Conservation (phyloP, 2,797 vertebrate species). For the Amniataba percoides region DNA sequence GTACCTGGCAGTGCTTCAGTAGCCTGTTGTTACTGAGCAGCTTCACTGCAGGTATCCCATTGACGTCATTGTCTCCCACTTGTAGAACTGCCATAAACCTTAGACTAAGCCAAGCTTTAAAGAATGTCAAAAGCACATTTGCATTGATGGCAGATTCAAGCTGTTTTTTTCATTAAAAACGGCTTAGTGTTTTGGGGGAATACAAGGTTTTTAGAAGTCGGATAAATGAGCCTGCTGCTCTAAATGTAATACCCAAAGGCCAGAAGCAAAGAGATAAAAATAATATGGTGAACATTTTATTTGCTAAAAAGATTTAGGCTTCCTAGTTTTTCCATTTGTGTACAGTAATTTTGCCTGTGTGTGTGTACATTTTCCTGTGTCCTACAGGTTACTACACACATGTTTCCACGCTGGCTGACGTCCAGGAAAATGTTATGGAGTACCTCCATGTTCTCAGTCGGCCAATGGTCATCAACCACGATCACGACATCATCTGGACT, state of each 20-base stretch:
- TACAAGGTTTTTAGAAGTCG: slow-evolving; percentile 46
- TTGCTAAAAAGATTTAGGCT: slow-evolving; percentile 3
- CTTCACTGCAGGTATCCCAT: slow-evolving; percentile 62
- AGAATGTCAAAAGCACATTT: slow-evolving; percentile 41
- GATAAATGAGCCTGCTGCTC: slow-evolving; percentile 50
- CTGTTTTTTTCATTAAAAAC: slow-evolving; percentile 31
- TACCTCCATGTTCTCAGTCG: slow-evolving; percentile 97
- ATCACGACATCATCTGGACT: slow-evolving; percentile 97
- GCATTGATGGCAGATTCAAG: slow-evolving; percentile 31
- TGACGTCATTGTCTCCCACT: slow-evolving; percentile 68
- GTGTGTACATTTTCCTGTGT: slow-evolving; percentile 36
- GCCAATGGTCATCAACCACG: slow-evolving; percentile 97
- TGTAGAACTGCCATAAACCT: slow-evolving; percentile 64
- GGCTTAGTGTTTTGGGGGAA: slow-evolving; percentile 32
- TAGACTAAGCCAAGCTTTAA: slow-evolving; percentile 47
- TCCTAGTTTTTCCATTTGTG: slow-evolving; percentile 17
- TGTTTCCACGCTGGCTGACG: slow-evolving; percentile 94
- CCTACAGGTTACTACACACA: slow-evolving; percentile 95
- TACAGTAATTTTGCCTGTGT: slow-evolving; percentile 1
- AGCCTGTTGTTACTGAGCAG: slow-evolving; percentile 48
- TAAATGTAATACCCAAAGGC: slow-evolving; percentile 39
- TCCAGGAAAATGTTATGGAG: slow-evolving; percentile 99
- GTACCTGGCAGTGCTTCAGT: slow-evolving; percentile 55
- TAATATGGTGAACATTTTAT: slow-evolving; percentile 20
- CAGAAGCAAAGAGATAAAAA: slow-evolving; percentile 43